These are phyloP conservation scores for Eurypyga helias DNA, from an alignment of 2,113 vertebrate species.

Conservation along the genomic window DNA sequence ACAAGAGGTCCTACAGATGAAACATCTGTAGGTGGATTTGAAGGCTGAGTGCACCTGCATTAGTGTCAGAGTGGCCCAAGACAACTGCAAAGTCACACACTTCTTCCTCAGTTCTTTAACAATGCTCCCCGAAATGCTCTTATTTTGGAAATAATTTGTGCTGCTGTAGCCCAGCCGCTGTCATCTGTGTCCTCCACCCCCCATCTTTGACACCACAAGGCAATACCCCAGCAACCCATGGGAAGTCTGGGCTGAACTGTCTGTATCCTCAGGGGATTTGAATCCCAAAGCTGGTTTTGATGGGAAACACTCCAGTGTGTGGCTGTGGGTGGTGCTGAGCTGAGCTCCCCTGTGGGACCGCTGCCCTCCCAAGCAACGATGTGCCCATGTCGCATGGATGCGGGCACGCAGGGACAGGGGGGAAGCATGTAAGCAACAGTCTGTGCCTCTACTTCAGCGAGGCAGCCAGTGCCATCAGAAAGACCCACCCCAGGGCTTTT, in stretches of 20 bases:
- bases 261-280: neutral
- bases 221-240: neutral
- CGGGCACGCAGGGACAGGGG: rapidly evolving
- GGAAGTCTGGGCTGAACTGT: neutral
- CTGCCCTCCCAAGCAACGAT: neutral
- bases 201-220: neutral
- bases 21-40: neutral
- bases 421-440: neutral
- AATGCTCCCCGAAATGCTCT: neutral
- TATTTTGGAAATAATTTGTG: neutral
- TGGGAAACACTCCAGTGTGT: rapidly evolving
- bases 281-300: neutral
- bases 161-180: neutral
- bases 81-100: neutral
- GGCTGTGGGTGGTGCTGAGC: neutral
- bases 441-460: neutral
- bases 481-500: neutral
- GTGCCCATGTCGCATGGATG: neutral
- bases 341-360: neutral
- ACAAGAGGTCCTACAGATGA: neutral
- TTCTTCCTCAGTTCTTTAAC: neutral
- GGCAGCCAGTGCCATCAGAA: neutral
- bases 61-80: neutral
- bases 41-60: rapidly evolving
- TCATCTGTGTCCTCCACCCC: rapidly evolving